Evolutionary conservation across 1,140 invertebrate genomes (phyloP).

Genomic region (Myzus persicae): DNA sequence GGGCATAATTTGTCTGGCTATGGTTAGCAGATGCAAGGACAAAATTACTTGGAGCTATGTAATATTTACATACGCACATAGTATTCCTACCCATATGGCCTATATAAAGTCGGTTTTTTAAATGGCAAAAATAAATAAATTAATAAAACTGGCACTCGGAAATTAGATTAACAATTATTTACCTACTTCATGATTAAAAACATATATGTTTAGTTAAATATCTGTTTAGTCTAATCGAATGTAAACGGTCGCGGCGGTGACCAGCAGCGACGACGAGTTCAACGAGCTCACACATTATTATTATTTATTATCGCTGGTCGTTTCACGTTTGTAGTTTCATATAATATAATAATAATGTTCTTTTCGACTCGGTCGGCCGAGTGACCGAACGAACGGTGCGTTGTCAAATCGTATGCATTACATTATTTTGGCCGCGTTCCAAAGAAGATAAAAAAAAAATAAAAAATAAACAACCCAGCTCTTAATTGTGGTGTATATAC

Average conservation of each 20-base stretch:
- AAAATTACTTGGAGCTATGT: background rate
- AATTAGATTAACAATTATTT: background rate
- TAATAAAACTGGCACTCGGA: background rate
- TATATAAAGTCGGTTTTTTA: background rate
- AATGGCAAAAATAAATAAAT: background rate
- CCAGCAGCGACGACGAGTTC: background rate
- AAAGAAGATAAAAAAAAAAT: background rate
- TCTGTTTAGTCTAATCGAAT: background rate
- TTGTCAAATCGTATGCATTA: no score
- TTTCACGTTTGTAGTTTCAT: background rate
- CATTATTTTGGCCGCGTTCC: conserved; percentile 16
- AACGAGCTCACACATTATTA: background rate
- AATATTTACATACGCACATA: background rate
- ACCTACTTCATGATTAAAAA: background rate
- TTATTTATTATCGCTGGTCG: background rate
- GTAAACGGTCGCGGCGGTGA: background rate
- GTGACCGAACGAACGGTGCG: background rate
- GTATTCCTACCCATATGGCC: no score
- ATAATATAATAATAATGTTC: background rate
- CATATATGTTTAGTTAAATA: no score
- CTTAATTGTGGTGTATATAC: background rate
- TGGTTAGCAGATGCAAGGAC: background rate
- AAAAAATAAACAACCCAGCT: background rate
- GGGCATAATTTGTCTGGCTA: background rate
- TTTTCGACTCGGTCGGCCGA: background rate